Base-by-base conservation (phyloP, 2,797 vertebrate species). In the Sternarchorhynchus goeldii region DNA sequence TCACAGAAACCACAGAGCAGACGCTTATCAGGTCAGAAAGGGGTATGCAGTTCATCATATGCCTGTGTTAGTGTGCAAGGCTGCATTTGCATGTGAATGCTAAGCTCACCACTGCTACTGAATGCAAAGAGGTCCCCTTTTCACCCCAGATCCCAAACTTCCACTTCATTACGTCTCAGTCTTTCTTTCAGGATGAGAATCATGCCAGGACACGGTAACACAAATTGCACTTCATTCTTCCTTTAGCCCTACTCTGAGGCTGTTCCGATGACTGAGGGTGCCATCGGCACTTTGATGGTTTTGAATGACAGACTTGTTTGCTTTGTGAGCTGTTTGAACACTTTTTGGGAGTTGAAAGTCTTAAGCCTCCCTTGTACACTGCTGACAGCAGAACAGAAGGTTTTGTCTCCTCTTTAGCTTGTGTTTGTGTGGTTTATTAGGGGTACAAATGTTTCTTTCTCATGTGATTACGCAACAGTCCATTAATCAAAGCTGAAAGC, bases 51-150 rank as follows among this genome's bases (percentile, higher is more conserved):
- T 73, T 76, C 73, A 59, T 73, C 10, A 31, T 72, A 78, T 77
- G 60, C 86, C 81, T 76, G 55, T 65, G 25, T n/a, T 32, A 60
- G 34, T 78, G 66, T 85, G 81, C 73, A 69, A 64, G 56, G 88
- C 66, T 84, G 74, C 45, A 91, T 92, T 91, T 88, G 84, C 90
- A 91, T 90, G 84, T 89, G 85, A 91, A 88, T 84, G 74, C 85
- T 79, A 84, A 60, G 82, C 59, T 86, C 67, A 74, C 85, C 86
- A 62, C 80, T 2, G 6, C 39, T 68, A 31, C 77, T 85, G 85
- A 90, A 89, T 88, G 25, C 81, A 39, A 41, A 84, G 21, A 78
- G 77, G 80, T 84, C 81, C 83, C 82, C 85, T 85, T 85, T 86
- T 83, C 80, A 79, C 81, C 74, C 71, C 66, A 50, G 50, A 79